These are phyloP conservation scores for Anguilla megastoma DNA, from an alignment of 2,797 vertebrate genomes.

Conservation along the genomic window DNA sequence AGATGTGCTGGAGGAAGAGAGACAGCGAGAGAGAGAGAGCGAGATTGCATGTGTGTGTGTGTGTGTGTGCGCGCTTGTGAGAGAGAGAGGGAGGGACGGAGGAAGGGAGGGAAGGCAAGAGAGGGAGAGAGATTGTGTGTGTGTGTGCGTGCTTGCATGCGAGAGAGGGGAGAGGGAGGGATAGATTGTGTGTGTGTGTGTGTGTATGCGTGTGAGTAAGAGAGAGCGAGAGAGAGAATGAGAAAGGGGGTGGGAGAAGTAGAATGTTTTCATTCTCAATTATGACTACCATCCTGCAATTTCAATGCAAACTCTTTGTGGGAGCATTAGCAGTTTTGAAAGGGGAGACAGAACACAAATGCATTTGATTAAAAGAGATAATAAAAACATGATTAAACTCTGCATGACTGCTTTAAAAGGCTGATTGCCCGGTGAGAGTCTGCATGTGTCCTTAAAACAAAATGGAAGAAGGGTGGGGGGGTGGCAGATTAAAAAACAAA, in stretches of 20 bases:
- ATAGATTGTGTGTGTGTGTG: background rate
- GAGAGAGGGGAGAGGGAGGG: background rate
- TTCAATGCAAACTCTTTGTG: conserved; percentile 42
- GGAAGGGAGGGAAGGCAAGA: background rate
- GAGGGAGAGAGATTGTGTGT: background rate
- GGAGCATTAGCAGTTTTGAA: conserved; percentile 27
- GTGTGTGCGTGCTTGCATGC: background rate
- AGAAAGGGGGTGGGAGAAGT: conserved; percentile 43
- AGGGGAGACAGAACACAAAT: conserved; percentile 55
- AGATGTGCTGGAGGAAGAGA: conserved; percentile 45
- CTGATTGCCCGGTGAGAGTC: conserved; percentile 4
- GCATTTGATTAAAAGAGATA: conserved; percentile 71
- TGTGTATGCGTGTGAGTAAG: conserved; percentile 39
- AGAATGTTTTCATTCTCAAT: conserved; percentile 74
- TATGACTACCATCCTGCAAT: conserved; percentile 64
- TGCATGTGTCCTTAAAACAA: conserved; percentile 16
- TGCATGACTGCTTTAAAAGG: conserved; percentile 4
- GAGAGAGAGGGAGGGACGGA: conserved; percentile 20
- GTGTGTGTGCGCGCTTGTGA: background rate
- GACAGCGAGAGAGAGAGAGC: background rate
- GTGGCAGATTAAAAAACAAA: conserved; percentile 15
- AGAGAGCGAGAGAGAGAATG: background rate
- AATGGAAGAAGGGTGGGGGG: background rate
- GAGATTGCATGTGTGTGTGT: background rate
- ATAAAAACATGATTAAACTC: conserved; percentile 74